phyloP scores from a whole-genome alignment of 23 tunicate genomes.

The Corella eumyota region DNA sequence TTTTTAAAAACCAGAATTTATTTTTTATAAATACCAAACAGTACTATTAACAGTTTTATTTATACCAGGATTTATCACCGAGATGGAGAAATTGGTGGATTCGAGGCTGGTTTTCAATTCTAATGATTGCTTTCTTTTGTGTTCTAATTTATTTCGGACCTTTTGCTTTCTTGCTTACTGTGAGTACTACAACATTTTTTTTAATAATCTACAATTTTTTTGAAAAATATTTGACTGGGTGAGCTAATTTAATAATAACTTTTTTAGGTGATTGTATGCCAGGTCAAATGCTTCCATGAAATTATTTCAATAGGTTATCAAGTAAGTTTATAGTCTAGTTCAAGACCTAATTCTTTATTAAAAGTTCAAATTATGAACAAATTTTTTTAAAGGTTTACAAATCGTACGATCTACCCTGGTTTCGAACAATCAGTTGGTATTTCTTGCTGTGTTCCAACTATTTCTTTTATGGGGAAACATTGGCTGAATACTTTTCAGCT shows the following conservation, averaged over 20 bases:
- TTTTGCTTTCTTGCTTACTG: constrained; percentile 47
- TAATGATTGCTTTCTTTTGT: constrained; percentile 65
- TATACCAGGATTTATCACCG: constrained; percentile 58
- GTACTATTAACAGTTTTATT: neutral
- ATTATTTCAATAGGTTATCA: constrained; percentile 89
- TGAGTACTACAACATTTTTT: constrained; percentile 18
- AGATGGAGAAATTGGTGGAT: constrained; percentile 99
- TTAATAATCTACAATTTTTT: neutral
- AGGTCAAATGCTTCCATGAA: constrained; percentile 93
- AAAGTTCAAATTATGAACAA: too few relatives aligned
- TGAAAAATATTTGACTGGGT: neutral
- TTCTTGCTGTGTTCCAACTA: constrained; percentile 92
- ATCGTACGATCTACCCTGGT: constrained; percentile 93
- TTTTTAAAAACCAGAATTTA: too few relatives aligned
- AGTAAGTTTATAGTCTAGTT: constrained; percentile 13
- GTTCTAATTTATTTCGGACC: constrained; percentile 73
- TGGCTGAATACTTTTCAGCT: constrained; percentile 46
- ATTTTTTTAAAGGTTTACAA: constrained; percentile 46
- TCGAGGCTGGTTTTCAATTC: constrained; percentile 57
- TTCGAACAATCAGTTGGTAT: constrained; percentile 92
- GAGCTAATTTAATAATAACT: neutral
- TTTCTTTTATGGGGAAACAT: constrained; percentile 88
- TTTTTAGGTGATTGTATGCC: constrained; percentile 46
- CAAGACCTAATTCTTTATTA: too few relatives aligned
- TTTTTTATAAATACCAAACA: too few relatives aligned